Evolutionary conservation across 2,888 invertebrate genomes (phyloP).

Genomic region (Platycnemis pennipes): DNA sequence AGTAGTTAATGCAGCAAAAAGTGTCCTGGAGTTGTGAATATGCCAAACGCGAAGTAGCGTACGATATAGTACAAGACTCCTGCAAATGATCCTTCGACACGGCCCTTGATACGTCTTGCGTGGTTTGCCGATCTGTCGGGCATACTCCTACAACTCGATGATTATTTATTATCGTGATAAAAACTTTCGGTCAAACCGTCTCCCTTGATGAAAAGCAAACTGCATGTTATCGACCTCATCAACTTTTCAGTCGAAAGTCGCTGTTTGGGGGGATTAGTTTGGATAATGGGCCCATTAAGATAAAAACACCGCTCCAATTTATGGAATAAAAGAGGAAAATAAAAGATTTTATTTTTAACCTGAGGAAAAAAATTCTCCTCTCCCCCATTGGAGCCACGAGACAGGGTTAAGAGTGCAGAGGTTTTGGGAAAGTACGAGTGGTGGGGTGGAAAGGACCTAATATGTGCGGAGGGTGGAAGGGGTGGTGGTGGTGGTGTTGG

Average conservation of each 20-base stretch:
- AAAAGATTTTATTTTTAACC: not conserved
- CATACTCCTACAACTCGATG: not conserved
- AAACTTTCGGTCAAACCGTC: not conserved
- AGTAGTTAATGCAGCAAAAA: no score
- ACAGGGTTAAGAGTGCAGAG: not conserved
- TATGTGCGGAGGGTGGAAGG: not conserved
- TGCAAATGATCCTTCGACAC: not conserved
- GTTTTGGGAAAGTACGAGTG: constrained; percentile 8
- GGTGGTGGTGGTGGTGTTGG: not conserved
- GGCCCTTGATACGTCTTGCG: not conserved
- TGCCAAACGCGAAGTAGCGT: not conserved
- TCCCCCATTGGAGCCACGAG: not conserved
- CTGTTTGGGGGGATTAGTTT: constrained; percentile 27
- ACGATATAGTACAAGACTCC: not conserved
- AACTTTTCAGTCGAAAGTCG: constrained; percentile 11
- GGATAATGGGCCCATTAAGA: constrained; percentile 29
- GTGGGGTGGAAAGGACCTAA: constrained; percentile 21
- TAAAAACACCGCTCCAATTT: constrained; percentile 17
- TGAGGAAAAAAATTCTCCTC: not conserved
- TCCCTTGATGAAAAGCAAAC: constrained; percentile 26
- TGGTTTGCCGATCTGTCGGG: not conserved
- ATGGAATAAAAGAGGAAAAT: not conserved
- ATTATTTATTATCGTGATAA: not conserved
- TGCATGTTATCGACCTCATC: constrained; percentile 29
- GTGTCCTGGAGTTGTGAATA: no score